A percentile compares a stretch with the other conserved stretches of the same genome.
Evolutionary conservation across 1,140 invertebrate genomes (phyloP).

Genomic region (Asbolus verrucosus): DNA sequence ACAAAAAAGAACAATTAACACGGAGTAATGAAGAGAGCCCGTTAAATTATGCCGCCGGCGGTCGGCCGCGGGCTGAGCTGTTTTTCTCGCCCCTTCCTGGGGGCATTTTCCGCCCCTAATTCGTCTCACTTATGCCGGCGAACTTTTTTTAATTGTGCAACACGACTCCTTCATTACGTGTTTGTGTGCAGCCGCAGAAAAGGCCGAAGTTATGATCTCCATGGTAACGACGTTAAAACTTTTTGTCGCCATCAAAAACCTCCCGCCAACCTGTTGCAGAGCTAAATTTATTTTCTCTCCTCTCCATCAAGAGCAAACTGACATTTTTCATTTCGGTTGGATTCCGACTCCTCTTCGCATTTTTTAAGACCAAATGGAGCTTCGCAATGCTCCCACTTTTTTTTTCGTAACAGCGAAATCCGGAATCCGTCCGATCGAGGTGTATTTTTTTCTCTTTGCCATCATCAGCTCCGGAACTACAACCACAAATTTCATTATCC

Average conservation of each 20-base stretch:
- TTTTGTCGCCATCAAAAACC: conserved; percentile 31
- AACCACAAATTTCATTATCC: too few species aligned
- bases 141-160: conserved; percentile 27
- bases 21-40: conserved; percentile 10
- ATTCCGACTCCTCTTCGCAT: too few species aligned
- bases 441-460: too few species aligned
- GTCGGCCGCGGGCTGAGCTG: not conserved
- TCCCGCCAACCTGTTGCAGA: conserved; percentile 31
- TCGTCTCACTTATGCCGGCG: conserved; percentile 10
- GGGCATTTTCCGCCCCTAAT: conserved; percentile 4
- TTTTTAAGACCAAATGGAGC: too few species aligned
- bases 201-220: conserved; percentile 36
- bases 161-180: conserved; percentile 20
- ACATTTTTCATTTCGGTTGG: conserved; percentile 29
- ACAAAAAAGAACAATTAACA: conserved; percentile 11
- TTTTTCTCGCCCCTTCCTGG: not conserved
- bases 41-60: conserved; percentile 5
- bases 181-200: conserved; percentile 21
- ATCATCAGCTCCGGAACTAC: too few species aligned
- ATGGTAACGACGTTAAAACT: conserved; percentile 33
- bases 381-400: too few species aligned
- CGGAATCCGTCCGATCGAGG: too few species aligned
- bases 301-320: conserved; percentile 24
- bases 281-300: conserved; percentile 33
- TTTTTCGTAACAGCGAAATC: too few species aligned